Conservation (phyloP, 2,113 vertebrate species). For the Natator depressus region DNA sequence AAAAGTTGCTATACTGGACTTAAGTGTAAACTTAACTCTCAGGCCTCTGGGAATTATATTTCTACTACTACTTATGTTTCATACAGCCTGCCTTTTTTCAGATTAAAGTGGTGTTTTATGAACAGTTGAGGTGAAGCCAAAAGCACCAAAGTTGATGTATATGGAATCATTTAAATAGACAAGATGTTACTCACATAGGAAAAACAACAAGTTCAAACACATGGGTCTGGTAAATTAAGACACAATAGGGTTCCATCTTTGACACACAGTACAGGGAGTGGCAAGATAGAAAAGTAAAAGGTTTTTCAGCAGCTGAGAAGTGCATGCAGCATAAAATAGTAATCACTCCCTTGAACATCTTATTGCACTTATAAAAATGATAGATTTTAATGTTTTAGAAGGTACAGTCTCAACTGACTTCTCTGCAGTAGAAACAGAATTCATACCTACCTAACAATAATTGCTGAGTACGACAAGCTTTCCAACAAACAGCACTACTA, state of each 20-base stretch:
- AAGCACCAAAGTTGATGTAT: not conserved
- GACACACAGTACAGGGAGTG: fast-evolving
- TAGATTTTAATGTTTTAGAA: not conserved
- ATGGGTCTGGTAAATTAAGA: not conserved
- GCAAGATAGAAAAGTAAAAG: not conserved
- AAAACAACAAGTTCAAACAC: not conserved
- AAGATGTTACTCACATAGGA: not conserved
- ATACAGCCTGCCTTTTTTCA: not conserved
- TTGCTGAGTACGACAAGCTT: not conserved
- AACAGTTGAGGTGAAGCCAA: not conserved
- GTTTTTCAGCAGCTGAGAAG: not conserved
- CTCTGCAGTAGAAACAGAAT: not conserved
- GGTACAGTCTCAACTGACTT: not conserved
- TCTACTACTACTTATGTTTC: not conserved
- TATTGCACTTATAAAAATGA: fast-evolving
- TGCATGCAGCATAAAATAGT: not conserved
- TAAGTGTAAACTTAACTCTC: not conserved
- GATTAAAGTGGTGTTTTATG: not conserved
- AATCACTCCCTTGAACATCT: not conserved
- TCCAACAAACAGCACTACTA: fast-evolving
- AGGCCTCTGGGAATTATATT: not conserved
- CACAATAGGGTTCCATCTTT: not conserved
- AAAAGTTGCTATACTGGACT: not conserved
- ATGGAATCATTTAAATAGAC: no score
- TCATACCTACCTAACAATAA: not conserved